phyloP scores from a whole-genome alignment of 2,113 vertebrate genomes.

The Tricholaema leucomelas region DNA sequence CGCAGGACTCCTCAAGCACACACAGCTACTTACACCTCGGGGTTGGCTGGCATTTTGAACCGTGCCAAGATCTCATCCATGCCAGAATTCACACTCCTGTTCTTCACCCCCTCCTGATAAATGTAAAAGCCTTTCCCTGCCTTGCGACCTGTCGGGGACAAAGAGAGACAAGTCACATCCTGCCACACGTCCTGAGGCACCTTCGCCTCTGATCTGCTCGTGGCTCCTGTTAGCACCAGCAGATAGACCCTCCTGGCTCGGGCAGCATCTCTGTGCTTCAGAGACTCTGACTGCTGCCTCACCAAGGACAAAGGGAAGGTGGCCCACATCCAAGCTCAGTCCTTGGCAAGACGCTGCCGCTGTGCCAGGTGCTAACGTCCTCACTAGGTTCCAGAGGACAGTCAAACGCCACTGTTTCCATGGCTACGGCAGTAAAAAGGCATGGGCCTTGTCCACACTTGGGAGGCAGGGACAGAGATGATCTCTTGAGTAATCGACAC shows the following conservation, averaged over 20 bases:
- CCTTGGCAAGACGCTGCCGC: not conserved
- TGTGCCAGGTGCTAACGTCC: not conserved
- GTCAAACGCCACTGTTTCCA: rapidly evolving
- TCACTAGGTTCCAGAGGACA: not conserved
- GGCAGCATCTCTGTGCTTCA: not conserved
- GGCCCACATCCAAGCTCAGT: not conserved
- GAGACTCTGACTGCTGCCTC: not conserved
- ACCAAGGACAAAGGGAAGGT: not conserved
- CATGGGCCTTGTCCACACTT: not conserved
- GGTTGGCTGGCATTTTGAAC: constrained; percentile 80
- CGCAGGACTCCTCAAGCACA: not conserved
- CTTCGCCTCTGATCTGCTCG: not conserved
- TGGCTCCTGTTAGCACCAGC: not conserved
- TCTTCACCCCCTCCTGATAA: constrained; percentile 87
- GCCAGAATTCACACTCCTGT: constrained; percentile 83
- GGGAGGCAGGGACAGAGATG: not conserved
- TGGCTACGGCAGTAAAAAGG: not conserved
- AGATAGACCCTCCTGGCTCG: not conserved
- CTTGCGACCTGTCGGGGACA: constrained; percentile 82
- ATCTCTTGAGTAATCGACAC: not conserved
- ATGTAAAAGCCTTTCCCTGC: constrained; percentile 94
- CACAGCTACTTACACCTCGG: constrained; percentile 85
- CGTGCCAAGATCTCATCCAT: constrained; percentile 81
- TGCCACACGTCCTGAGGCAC: rapidly evolving
- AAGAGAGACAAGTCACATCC: not conserved